These are phyloP conservation scores for Brachyptera putata DNA, from an alignment of 2,888 invertebrate genomes.

Conservation along the genomic window DNA sequence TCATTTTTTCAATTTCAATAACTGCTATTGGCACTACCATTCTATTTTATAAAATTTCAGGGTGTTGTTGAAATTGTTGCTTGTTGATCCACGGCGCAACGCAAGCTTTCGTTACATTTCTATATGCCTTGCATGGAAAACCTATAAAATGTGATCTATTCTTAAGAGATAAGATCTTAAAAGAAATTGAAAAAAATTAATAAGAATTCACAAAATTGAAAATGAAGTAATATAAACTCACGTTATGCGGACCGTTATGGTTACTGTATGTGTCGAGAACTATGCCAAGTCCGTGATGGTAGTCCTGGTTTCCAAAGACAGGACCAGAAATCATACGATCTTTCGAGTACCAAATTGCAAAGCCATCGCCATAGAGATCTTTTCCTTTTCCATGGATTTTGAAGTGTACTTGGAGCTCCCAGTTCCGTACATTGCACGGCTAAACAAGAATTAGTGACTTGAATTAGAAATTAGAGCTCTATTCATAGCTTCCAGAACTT, in stretches of 20 bases:
- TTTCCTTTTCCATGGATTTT: conserved; percentile 94
- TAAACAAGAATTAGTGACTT: conserved; percentile 45
- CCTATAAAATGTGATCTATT: too few species aligned
- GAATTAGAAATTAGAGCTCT: background rate
- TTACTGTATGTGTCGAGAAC: conserved; percentile 98
- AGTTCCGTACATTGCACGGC: conserved; percentile 84
- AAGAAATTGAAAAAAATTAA: too few species aligned
- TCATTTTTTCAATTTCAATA: too few species aligned
- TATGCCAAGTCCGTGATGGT: conserved; percentile 83
- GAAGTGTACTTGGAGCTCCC: conserved; percentile 96
- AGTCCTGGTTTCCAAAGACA: conserved; percentile 93
- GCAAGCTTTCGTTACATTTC: too few species aligned
- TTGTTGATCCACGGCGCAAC: too few species aligned
- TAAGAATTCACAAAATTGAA: too few species aligned
- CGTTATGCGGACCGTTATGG: conserved; percentile 97
- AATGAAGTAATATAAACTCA: too few species aligned
- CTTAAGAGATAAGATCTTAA: too few species aligned
- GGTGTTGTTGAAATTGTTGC: too few species aligned
- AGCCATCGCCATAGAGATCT: conserved; percentile 94
- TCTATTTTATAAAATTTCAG: too few species aligned
- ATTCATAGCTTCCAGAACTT: background rate
- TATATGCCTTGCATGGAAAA: too few species aligned
- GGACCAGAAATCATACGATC: conserved; percentile 77
- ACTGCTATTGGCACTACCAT: too few species aligned
- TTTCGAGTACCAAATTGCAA: conserved; percentile 90